phyloP scores from a whole-genome alignment of 2,888 invertebrate species.

The Leucophenga montana region DNA sequence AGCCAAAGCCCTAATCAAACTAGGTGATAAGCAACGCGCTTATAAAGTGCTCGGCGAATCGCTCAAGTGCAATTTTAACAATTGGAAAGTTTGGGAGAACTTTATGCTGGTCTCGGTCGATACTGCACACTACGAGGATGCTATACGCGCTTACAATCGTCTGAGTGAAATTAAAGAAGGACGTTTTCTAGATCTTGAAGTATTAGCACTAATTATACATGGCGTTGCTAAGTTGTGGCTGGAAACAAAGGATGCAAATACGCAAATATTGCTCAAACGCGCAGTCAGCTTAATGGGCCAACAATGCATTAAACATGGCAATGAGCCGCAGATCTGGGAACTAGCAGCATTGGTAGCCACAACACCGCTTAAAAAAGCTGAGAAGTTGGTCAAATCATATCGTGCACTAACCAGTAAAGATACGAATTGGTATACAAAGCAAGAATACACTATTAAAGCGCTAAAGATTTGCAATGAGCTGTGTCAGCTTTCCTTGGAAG shows the following conservation, averaged over 20 bases:
- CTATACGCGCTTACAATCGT: slow-evolving; percentile 87
- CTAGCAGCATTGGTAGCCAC: slow-evolving; percentile 83
- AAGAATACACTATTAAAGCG: slow-evolving; percentile 77
- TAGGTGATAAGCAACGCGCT: slow-evolving; percentile 89
- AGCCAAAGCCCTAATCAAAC: slow-evolving; percentile 91
- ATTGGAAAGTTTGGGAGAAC: slow-evolving; percentile 96
- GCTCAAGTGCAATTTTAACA: slow-evolving; percentile 91
- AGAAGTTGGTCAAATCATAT: slow-evolving; percentile 85
- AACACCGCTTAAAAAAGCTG: slow-evolving; percentile 76
- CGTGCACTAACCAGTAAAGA: slow-evolving; percentile 81
- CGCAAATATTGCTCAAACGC: slow-evolving; percentile 72
- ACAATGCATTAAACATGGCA: slow-evolving; percentile 74
- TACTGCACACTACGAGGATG: slow-evolving; percentile 88
- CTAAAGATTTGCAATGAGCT: slow-evolving; percentile 77
- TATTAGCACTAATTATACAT: slow-evolving; percentile 81
- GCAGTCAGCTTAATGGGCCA: slow-evolving; percentile 67
- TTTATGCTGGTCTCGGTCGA: slow-evolving; percentile 90
- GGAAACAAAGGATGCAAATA: slow-evolving; percentile 80
- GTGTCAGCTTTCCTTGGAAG: slow-evolving; percentile 76
- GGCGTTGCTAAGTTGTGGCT: slow-evolving; percentile 79
- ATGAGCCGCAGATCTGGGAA: slow-evolving; percentile 86
- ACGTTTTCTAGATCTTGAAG: slow-evolving; percentile 84
- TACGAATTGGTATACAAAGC: slow-evolving; percentile 76
- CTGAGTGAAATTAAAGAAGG: slow-evolving; percentile 86
- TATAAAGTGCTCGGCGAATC: slow-evolving; percentile 91